Evolutionary conservation across 2,797 vertebrate species (phyloP).

Genomic region (Meda fulgida): DNA sequence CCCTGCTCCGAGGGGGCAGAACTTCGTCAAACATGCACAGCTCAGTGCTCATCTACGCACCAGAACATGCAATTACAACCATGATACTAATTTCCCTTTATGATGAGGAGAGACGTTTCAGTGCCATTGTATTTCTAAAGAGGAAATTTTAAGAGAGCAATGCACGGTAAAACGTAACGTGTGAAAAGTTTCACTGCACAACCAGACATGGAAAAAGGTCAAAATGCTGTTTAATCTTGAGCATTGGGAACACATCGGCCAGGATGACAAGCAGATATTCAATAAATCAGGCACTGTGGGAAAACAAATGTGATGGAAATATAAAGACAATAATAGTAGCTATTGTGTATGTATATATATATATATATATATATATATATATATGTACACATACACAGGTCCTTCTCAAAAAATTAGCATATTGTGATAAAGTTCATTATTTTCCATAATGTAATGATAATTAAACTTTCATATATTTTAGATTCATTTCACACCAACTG

Average conservation of each 20-base stretch:
- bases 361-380: too few species aligned
- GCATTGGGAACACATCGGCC: background rate
- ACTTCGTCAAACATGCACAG: slow-evolving; percentile 70
- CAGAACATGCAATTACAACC: slow-evolving; percentile 71
- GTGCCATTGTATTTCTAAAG: slow-evolving; percentile 34
- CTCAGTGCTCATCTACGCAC: slow-evolving; percentile 66
- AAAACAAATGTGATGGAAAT: background rate
- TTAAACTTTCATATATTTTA: too few species aligned
- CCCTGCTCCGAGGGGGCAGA: slow-evolving; percentile 65
- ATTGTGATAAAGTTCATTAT: too few species aligned
- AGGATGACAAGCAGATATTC: background rate
- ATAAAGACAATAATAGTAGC: background rate
- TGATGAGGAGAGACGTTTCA: slow-evolving; percentile 47
- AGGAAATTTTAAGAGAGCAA: slow-evolving; percentile 22
- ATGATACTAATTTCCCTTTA: slow-evolving; percentile 65
- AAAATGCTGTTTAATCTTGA: slow-evolving; percentile 11
- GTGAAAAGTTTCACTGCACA: background rate
- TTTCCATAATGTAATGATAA: too few species aligned
- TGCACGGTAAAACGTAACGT: background rate
- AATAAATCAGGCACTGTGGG: background rate
- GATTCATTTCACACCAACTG: too few species aligned
- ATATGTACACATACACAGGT: too few species aligned
- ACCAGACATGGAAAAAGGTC: slow-evolving; percentile 1
- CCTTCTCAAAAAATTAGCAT: too few species aligned
- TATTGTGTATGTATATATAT: background rate